A percentile compares a stretch with the other conserved stretches of the same genome.
phyloP scores from a whole-genome alignment of 2,888 invertebrate species.

The Neoitamus cyanurus region DNA sequence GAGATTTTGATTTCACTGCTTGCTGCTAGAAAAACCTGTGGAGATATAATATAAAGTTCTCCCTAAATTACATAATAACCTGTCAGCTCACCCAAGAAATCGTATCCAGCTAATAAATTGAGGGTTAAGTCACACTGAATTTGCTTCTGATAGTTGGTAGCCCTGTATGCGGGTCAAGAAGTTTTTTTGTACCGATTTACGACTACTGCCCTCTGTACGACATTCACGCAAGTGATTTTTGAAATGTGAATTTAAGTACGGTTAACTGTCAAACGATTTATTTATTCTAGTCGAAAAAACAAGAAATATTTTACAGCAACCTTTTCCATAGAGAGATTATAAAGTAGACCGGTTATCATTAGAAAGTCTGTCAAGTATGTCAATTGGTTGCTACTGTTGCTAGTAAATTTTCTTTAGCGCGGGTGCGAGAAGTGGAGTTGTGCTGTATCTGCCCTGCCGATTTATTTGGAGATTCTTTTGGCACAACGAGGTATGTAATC shows the following conservation, averaged over 20 bases:
- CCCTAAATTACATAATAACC: conserved; percentile 27
- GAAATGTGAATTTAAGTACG: not conserved
- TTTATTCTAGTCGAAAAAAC: too few species aligned
- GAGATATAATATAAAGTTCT: not conserved
- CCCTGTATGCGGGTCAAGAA: not conserved
- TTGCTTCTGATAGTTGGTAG: not conserved
- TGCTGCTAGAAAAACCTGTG: not conserved
- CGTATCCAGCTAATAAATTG: not conserved
- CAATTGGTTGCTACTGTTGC: too few species aligned
- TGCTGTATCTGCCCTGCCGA: too few species aligned
- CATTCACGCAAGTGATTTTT: not conserved
- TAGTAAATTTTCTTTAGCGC: too few species aligned
- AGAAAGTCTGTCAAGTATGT: too few species aligned
- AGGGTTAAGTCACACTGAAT: not conserved
- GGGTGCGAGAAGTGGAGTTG: too few species aligned
- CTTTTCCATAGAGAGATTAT: too few species aligned
- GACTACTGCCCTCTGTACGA: not conserved
- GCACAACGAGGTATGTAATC: too few species aligned
- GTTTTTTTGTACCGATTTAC: not conserved
- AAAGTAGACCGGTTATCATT: too few species aligned
- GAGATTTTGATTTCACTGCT: not conserved
- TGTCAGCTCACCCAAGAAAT: conserved; percentile 3
- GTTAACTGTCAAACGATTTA: too few species aligned
- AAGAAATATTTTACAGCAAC: too few species aligned
- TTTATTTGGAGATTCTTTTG: too few species aligned